Base-by-base conservation (phyloP, 1,140 invertebrate species). In the Aphaenogaster ashmeadi region DNA sequence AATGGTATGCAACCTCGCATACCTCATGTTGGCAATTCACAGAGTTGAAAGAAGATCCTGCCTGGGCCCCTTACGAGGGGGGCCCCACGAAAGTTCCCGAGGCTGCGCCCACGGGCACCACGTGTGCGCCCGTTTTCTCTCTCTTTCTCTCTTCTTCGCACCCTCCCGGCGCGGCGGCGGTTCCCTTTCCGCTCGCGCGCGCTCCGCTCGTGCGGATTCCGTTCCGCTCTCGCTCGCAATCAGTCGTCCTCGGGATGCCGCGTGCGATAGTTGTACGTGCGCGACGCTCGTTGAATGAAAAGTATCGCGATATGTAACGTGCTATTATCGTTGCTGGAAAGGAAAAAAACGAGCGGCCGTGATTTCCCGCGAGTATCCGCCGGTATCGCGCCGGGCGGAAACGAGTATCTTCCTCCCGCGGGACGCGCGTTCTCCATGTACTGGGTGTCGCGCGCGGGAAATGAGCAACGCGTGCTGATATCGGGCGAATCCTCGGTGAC, bases 241-340 rank as follows among this genome's bases (percentile, higher is more conserved):
- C 90, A 92, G 91, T 92, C 41, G 88, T 67, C 74, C 56, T 88
- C 87, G 74, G 56, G 87, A 90, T 77, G 21, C 47, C 86, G 58
- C 36, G 38, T 36, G 36, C 33, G 44, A 21, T 64, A 66, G 80
- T 58, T 2, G 62, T n/a, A 11, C 4, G 18, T 3, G 58, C 13
- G 9, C 33, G 33, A 15, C 58, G 33, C 4, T 60, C 11, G 13
- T 44, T 33, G 77, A 56, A 56, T 33, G 52, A 36, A 58, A 83
- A 83, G 21, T 41, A 1, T 36, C 38, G 44, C 67, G 41, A 44
- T 47, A 79, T 6, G n/a, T 69, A 69, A 8, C 56, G 21, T n/a
- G 38, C 8, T 9, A 33, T 58, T 72, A 72, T 83, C 27, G 8
- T 58, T 11, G 54, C 36, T 47, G 50, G 27, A 41, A 56, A 36